Base-by-base conservation (phyloP, 2,888 invertebrate species). In the Octodonta nipae region DNA sequence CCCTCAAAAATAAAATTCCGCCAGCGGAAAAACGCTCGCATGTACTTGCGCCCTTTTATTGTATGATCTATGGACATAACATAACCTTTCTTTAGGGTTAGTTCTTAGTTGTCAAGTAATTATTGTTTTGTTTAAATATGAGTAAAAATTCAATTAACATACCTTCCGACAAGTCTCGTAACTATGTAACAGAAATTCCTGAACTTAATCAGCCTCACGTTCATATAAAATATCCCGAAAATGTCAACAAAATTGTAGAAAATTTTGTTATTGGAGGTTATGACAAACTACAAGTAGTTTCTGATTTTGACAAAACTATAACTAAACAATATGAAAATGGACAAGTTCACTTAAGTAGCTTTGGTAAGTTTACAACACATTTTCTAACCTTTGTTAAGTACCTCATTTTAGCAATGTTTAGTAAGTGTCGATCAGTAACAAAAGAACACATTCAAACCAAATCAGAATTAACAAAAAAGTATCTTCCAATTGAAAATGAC, bases 281-380 rank as follows among this genome's bases (percentile, higher is more conserved):
- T 13, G 62, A 65, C n/a, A 75, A 75, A 41, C 60, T 87, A 37
- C 75, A 89, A 70, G 66, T 91, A 16, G 82, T 92, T 0, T 80
- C 86, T 0, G 92, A 92, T 60, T 92, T 91, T 58, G 92, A 92
- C 58, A 73, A 76, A 47, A 92, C 92, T 1, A 64, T 92, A 28
- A 87, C 89, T 0, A 80, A 81, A 47, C 82, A 83, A 47, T 74
- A 80, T 43, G 70, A 78, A 39, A 67, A 75, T 60, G 88, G 87
- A 0, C 67, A 66, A 41, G 58, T 63, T 15, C 80, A 83, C 15
- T 64, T 77, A 2, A 82, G 84, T 28, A 87, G 87, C 59, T 89
- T 88, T 66, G 82, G 89, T 77, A 4, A 22, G 22, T 10, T n/a
- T 6, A 20, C 20, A n/a, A 20, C 22, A 22, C 22, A 22, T 22